Percentiles rank a stretch among this genome's conserved stretches.
These are phyloP conservation scores for Mustela lutreola DNA, from an alignment of 2,113 vertebrate genomes.

Conservation along the genomic window DNA sequence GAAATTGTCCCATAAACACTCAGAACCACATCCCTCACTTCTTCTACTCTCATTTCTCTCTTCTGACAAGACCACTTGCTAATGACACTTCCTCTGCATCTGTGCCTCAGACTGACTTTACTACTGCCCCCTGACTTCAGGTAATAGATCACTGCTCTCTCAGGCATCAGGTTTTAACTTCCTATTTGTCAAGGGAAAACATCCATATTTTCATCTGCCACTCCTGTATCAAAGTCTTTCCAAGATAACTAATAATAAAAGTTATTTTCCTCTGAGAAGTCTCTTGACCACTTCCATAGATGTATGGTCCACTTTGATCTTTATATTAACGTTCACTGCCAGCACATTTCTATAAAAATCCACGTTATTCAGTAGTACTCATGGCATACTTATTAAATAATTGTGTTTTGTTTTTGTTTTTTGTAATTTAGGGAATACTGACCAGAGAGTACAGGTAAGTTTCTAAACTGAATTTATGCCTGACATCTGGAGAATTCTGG, in stretches of 20 bases:
- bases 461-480: background rate
- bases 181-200: background rate
- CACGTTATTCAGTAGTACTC: background rate
- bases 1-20: too few relatives aligned
- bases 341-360: background rate
- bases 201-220: background rate
- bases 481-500: background rate
- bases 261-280: background rate
- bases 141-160: background rate
- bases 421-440: background rate
- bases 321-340: background rate
- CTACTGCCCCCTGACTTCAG: background rate
- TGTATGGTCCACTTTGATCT: background rate
- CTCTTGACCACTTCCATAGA: background rate
- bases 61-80: background rate
- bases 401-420: background rate
- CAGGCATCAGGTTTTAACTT: background rate
- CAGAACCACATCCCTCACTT: background rate
- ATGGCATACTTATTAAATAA: background rate
- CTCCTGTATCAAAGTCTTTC: background rate
- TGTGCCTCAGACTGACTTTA: background rate
- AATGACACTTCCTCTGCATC: background rate
- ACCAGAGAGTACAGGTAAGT: background rate
- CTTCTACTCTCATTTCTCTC: background rate
- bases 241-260: background rate